phyloP scores from a whole-genome alignment of 2,888 invertebrate species.

The Flexamia atlantica region DNA sequence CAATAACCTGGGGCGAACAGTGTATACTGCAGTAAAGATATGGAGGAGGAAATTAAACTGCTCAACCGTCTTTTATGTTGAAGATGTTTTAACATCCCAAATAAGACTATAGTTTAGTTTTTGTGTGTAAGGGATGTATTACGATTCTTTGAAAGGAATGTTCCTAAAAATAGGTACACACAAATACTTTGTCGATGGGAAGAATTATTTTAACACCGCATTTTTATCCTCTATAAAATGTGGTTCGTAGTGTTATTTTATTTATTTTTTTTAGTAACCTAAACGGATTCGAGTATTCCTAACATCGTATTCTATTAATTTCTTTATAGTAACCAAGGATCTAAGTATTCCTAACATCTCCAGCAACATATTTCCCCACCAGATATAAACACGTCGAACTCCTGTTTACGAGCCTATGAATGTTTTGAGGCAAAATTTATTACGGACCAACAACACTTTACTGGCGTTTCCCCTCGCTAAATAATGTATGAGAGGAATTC shows the following conservation, averaged over 20 bases:
- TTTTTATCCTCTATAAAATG: no score
- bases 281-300: no score
- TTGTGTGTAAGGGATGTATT: no score
- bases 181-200: no score
- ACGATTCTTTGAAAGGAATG: no score
- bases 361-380: background rate
- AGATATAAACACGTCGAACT: background rate
- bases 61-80: background rate
- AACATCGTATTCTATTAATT: no score
- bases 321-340: no score
- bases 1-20: background rate
- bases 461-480: constrained; percentile 28
- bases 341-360: background rate
- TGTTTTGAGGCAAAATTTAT: constrained; percentile 29
- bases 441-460: constrained; percentile 30
- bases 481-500: constrained; percentile 25
- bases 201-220: no score
- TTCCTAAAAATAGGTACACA: no score
- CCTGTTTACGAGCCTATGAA: background rate
- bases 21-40: constrained; percentile 9
- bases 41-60: constrained; percentile 1
- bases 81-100: background rate
- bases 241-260: no score
- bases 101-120: no score
- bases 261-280: no score